Conservation (phyloP, 2,113 vertebrate genomes). For the Marcusenius ussheri region DNA sequence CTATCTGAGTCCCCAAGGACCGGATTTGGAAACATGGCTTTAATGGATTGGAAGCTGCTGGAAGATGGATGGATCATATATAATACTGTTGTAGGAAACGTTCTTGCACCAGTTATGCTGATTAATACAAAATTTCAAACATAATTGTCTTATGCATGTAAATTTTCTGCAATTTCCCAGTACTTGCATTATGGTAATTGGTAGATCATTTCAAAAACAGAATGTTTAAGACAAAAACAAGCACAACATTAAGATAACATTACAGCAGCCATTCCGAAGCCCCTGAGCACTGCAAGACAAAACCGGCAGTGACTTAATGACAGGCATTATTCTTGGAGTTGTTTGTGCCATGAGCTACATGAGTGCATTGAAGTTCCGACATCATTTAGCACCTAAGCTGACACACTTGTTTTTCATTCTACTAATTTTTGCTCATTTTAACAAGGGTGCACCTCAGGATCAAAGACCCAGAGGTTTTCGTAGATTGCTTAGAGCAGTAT, state of each 20-base stretch:
- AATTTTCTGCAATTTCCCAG: neutral
- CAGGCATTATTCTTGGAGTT: neutral
- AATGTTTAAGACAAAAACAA: neutral
- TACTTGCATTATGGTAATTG: conserved; percentile 5
- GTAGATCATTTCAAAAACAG: neutral
- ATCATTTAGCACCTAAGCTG: neutral
- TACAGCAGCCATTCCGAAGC: neutral
- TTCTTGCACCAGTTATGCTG: neutral
- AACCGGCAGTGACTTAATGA: neutral
- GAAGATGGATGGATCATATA: neutral
- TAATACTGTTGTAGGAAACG: neutral
- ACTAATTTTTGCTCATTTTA: neutral
- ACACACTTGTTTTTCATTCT: neutral
- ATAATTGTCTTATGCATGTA: neutral
- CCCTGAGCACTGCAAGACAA: neutral
- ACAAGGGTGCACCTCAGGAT: neutral
- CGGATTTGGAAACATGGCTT: neutral
- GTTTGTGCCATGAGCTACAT: neutral
- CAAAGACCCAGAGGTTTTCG: neutral
- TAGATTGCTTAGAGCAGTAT: neutral
- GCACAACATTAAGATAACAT: neutral
- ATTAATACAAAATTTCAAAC: neutral
- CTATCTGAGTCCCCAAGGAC: neutral
- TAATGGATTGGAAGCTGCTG: neutral
- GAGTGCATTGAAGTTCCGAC: neutral